Base-by-base conservation (phyloP, 2,888 invertebrate genomes). In the Drosophila parthenogenetica region DNA sequence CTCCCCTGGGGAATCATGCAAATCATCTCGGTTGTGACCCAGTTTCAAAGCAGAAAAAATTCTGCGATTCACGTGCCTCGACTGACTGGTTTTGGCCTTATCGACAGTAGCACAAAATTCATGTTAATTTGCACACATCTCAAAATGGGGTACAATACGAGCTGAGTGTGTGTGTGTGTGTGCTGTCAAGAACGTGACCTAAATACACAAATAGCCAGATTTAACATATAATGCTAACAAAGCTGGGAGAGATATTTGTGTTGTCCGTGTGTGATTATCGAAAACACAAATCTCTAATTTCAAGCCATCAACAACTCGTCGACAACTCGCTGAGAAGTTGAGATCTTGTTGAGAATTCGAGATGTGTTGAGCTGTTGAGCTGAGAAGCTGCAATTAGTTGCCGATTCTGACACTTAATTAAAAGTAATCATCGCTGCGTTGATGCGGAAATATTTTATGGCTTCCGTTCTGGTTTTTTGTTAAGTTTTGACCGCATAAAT, bases 61-160 rank as follows among this genome's bases (percentile, higher is more conserved):
- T 79, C 76, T 79, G 58, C 46, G 45, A 46, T 46, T 57, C 57
- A 57, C 57, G 46, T 55, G 55, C 37, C 22, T 37, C 35, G 51
- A 39, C 66, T 59, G 74, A 50, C 49, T 45, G 32, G 46, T 58
- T 67, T 53, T 35, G 39, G 42, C 63, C 75, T 61, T 63, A 75
- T 71, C 60, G 77, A 61, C 81, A 72, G 74, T 74, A 81, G 78
- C 79, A 66, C 73, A 71, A 72, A 89, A 78, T 67, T 87, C 84
- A 81, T 79, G 87, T 81, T 90, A 87, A 90, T 90, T 90, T 86
- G 87, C 87, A 87, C 73, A 88, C 48, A 58, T 65, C 50, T 58
- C 53, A 54, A 76, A 76, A 59, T 77, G 75, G 71, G 73, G 79
- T 63, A 75, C 83, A 80, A 86, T 78, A 81, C 71, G 76, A 71